Base-by-base conservation (phyloP, 2,888 invertebrate genomes). In the Campoletis raptor region DNA sequence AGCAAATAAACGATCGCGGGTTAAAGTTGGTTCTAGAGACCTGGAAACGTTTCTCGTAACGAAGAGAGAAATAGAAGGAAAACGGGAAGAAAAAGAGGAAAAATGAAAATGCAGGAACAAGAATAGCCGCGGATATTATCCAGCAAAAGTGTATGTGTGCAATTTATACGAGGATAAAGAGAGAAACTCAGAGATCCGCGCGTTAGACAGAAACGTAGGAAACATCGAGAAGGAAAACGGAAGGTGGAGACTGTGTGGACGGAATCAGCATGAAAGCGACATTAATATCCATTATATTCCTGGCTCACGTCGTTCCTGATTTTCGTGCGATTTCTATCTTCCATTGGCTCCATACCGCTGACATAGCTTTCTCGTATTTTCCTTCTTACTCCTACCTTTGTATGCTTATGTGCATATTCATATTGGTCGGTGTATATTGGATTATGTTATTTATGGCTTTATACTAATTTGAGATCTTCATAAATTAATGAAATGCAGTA, bases 221-320 rank as follows among this genome's bases (percentile, higher is more conserved):
- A 83, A 73, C 67, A 57, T 57, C 57, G 24, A 76, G 69, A 76
- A 70, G 37, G 82, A 70, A 52, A 87, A 79, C 82, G 72, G 85
- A 84, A 86, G 69, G 45, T 45, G 76, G 83, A 83, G 74, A 77
- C 79, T 57, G 54, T 57, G 83, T 67, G 84, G 67, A 87, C 77
- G 87, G 81, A 91, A 91, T 92, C 91, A 89, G 90, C 91, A 90
- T 90, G 88, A 90, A 67, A 89, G 89, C 84, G 89, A 90, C 91
- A 92, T 91, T 91, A 91, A 92, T 92, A 91, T 92, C 92, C 90
- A 92, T 91, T 91, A 91, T 91, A 91, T 90, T 91, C 86, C 87
- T 82, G 69, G 72, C 70, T 36, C 83, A 54, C 69, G 88, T 83
- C 87, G 69, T 85, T 86, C 74, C 86, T 88, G 85, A 88, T 88